Percentiles rank a stretch among this genome's conserved stretches.
Evolutionary conservation across 2,113 vertebrate species (phyloP).

Genomic region (Pogonocichla stellata): DNA sequence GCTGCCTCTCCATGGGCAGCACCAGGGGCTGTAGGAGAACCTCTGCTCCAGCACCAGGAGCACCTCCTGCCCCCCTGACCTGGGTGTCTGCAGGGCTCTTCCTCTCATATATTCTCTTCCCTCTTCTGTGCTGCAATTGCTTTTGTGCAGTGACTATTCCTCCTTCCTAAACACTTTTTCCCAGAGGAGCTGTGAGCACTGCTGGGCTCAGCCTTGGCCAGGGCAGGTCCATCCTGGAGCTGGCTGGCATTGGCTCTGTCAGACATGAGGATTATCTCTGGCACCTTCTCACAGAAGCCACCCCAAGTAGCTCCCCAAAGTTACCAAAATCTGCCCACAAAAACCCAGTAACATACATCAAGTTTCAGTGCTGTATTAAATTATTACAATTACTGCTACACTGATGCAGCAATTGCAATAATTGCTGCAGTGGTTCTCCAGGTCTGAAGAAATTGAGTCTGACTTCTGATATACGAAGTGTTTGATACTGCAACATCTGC

Average conservation of each 20-base stretch:
- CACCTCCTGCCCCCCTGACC: not conserved
- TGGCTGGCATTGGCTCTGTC: fast-evolving
- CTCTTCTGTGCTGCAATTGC: not conserved
- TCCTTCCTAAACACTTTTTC: not conserved
- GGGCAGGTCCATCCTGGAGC: no score
- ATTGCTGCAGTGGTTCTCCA: not conserved
- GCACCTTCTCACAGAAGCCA: not conserved
- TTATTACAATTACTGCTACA: not conserved
- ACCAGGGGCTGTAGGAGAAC: not conserved
- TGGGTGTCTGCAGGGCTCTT: not conserved
- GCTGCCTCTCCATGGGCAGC: no score
- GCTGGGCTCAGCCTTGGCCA: not conserved
- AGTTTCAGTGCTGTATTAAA: not conserved
- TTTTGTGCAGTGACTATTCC: not conserved
- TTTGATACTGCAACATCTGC: not conserved
- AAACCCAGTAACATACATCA: not conserved
- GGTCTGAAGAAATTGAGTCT: not conserved
- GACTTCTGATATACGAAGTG: not conserved
- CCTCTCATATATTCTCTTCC: not conserved
- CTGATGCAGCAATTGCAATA: not conserved
- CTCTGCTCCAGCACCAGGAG: not conserved
- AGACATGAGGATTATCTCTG: fast-evolving
- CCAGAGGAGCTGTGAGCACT: fast-evolving
- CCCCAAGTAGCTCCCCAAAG: no score
- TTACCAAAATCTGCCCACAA: not conserved